Evolutionary conservation across 2,113 vertebrate species (phyloP).

Genomic region (Rhinopomastus cyanomelas): DNA sequence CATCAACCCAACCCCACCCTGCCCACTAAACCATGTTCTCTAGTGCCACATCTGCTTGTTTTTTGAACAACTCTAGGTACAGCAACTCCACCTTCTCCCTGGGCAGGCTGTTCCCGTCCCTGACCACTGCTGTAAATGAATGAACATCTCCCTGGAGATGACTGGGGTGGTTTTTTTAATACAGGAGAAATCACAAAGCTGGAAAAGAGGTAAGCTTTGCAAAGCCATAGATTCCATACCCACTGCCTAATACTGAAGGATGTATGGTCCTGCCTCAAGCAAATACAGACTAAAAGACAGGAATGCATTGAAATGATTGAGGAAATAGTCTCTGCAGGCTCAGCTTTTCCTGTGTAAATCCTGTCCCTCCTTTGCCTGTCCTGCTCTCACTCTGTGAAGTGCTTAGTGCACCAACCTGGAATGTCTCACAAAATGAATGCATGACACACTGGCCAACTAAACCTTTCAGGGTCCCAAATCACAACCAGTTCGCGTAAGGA

Average conservation of each 20-base stretch:
- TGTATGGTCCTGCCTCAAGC: background rate
- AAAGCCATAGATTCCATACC: background rate
- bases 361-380: background rate
- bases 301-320: background rate
- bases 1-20: too few species aligned
- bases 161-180: rapidly evolving
- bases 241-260: background rate
- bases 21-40: too few species aligned
- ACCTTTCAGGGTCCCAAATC: background rate
- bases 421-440: background rate
- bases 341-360: background rate
- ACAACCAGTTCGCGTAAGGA: background rate
- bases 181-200: background rate
- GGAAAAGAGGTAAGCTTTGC: background rate
- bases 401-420: background rate
- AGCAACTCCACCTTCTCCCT: too few species aligned
- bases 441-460: background rate
- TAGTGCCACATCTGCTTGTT: too few species aligned
- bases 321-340: background rate
- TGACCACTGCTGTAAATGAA: background rate
- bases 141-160: background rate
- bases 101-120: too few species aligned
- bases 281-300: background rate
- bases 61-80: too few species aligned
- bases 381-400: background rate